Percentiles rank a stretch among this genome's conserved stretches.
Conservation (phyloP, 2,797 vertebrate species). For the Botia almorhae region DNA sequence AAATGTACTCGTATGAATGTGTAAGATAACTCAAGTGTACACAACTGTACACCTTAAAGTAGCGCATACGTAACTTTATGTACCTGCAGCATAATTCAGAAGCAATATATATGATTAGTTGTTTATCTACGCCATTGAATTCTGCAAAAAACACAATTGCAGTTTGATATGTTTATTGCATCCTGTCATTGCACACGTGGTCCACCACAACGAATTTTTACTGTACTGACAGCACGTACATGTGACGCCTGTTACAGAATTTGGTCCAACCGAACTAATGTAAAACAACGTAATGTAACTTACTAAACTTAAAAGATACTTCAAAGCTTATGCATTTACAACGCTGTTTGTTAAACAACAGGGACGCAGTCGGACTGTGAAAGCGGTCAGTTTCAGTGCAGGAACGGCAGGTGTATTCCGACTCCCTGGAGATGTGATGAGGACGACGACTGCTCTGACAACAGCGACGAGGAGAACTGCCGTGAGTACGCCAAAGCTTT, state of each 20-base stretch:
- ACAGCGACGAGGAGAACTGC: constrained; percentile 95
- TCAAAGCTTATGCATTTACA: neutral
- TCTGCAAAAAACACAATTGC: neutral
- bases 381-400: constrained; percentile 91
- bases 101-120: neutral
- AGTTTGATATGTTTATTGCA: neutral
- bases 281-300: neutral
- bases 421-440: constrained; percentile 95
- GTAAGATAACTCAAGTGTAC: too few relatives aligned
- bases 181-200: constrained; percentile 7
- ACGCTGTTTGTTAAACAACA: constrained; percentile 47
- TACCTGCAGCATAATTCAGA: neutral
- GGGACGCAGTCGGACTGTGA: constrained; percentile 86
- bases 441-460: constrained; percentile 94
- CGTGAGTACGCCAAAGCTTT: constrained; percentile 82
- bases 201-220: neutral
- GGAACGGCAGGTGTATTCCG: constrained; percentile 92
- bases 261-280: neutral
- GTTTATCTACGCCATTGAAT: neutral
- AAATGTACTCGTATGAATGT: neutral
- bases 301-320: neutral
- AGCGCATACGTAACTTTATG: neutral
- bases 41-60: neutral
- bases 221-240: neutral
- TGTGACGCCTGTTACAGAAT: neutral